Conservation (phyloP, 2,888 invertebrate genomes). For the Xiphydria camelus region DNA sequence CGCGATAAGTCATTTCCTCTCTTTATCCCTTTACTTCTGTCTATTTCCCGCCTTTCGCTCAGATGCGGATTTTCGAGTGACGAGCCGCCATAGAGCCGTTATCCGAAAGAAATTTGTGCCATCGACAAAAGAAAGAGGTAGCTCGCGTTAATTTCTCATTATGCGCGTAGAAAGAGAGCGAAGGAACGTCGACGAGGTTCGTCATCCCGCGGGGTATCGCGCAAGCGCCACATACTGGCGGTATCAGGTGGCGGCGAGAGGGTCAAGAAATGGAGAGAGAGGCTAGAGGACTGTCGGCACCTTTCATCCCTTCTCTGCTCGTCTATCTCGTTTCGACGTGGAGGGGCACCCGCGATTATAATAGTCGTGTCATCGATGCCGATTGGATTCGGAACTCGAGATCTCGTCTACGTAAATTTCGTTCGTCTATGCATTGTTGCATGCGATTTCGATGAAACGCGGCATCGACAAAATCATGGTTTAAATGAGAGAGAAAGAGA, state of each 20-base stretch:
- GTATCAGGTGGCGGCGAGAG: slow-evolving; percentile 4
- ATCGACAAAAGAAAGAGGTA: not conserved
- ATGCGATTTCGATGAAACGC: too few relatives aligned
- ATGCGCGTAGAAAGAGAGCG: slow-evolving; percentile 1
- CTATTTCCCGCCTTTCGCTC: not conserved
- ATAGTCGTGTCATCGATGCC: too few relatives aligned
- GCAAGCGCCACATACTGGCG: not conserved
- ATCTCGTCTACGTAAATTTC: too few relatives aligned
- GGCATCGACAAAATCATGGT: too few relatives aligned
- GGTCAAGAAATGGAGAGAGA: not conserved
- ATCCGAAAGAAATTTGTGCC: not conserved
- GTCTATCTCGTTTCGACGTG: too few relatives aligned
- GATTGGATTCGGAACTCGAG: too few relatives aligned
- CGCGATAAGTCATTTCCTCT: too few relatives aligned
- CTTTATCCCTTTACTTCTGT: too few relatives aligned
- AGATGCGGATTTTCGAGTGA: not conserved
- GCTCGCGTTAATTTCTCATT: slow-evolving; percentile 2
- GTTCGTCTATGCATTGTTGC: too few relatives aligned
- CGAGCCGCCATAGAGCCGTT: too few relatives aligned
- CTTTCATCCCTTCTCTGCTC: slow-evolving; percentile 14
- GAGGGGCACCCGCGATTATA: too few relatives aligned
- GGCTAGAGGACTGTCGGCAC: slow-evolving; percentile 8
- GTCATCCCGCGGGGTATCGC: not conserved
- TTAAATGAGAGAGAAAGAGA: slow-evolving; percentile 21
- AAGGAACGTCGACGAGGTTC: slow-evolving; percentile 1